These are phyloP conservation scores for Caranx melampygus DNA, from an alignment of 2,113 vertebrate genomes.

Conservation along the genomic window DNA sequence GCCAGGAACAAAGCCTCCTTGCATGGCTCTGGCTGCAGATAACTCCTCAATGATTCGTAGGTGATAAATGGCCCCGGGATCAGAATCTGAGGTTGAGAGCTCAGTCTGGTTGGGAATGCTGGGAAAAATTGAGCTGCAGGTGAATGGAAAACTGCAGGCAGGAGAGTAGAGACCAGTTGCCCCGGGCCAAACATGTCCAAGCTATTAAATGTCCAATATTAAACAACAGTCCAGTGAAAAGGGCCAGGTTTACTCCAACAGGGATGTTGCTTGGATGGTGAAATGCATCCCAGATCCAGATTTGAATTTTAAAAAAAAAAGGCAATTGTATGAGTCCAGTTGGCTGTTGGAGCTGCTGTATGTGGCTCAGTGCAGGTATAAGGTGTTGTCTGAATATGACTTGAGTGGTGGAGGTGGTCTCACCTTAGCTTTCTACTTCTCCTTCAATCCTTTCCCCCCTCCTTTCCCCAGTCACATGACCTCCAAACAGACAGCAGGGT, in stretches of 20 bases:
- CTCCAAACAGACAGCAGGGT: slow-evolving; percentile 53
- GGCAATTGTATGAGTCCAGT: slow-evolving; percentile 9
- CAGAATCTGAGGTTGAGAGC: slow-evolving; percentile 78
- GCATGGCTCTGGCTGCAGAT: slow-evolving; percentile 84
- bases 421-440: slow-evolving; percentile 67
- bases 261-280: slow-evolving; percentile 1
- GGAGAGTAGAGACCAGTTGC: slow-evolving; percentile 81
- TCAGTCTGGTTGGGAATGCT: slow-evolving; percentile 78
- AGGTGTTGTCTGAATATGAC: slow-evolving; percentile 54
- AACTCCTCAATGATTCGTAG: slow-evolving; percentile 85
- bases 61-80: slow-evolving; percentile 84
- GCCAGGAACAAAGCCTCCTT: slow-evolving; percentile 84
- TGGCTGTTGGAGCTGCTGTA: slow-evolving; percentile 27
- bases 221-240: slow-evolving; percentile 26
- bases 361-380: slow-evolving; percentile 34
- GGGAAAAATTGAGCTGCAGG: slow-evolving; percentile 82
- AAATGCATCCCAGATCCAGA: slow-evolving; percentile 55
- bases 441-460: slow-evolving; percentile 49
- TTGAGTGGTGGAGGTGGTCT: slow-evolving; percentile 65
- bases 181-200: slow-evolving; percentile 84
- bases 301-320: neutral
- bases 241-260: slow-evolving; percentile 34
- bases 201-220: slow-evolving; percentile 28
- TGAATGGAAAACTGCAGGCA: slow-evolving; percentile 82
- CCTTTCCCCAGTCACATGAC: slow-evolving; percentile 77